Base-by-base conservation (phyloP, 1,140 invertebrate genomes). In the Dermatophagoides farinae region DNA sequence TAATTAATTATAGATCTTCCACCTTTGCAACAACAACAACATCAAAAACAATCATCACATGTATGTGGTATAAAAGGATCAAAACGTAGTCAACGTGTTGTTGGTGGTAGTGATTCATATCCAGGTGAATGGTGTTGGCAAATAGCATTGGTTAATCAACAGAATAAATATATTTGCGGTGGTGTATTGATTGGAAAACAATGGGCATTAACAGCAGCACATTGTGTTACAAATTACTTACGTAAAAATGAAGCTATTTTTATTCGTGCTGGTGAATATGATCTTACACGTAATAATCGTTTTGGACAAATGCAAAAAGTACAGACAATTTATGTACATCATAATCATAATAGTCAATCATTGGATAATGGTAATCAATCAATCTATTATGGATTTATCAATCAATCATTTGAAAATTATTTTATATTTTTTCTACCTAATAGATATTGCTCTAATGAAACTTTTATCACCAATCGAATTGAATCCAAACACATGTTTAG, bases 41-140 rank as follows among this genome's bases (percentile, higher is more conserved):
- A 31, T 4, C 31, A 38, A 11, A 8, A 54, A n/a, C 20, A 14
- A 1, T 6, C 38, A 20, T 65, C 66, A 9, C 65, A 64, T 49
- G 53, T 64, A 18, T 68, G 68, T 61, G 68, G 68, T 11, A 51
- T 68, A 8, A 68, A 68, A 59, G 66, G 66, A n/a, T 60, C 61
- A 31, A 41, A 62, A 37, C 51, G 66, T 12, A 43, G 53, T 18
- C 61, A 64, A 2, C 75, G 86, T 38, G 87, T 93, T 23, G 86
- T 92, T 41, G 88, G 88, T n/a, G 88, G 88, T 6, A 82, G 83
- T 71, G 86, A 91, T 69, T 84, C 87, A 9, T 80, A 83, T 63
- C 83, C 86, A 31, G 86, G 85, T 9, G 88, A 91, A 73, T 91
- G 87, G 86, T 91, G 88, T 72, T 92, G 88, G 88, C 88, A 91